Evolutionary conservation across 2,113 vertebrate species (phyloP).

Genomic region (Gorsachius goisagi): DNA sequence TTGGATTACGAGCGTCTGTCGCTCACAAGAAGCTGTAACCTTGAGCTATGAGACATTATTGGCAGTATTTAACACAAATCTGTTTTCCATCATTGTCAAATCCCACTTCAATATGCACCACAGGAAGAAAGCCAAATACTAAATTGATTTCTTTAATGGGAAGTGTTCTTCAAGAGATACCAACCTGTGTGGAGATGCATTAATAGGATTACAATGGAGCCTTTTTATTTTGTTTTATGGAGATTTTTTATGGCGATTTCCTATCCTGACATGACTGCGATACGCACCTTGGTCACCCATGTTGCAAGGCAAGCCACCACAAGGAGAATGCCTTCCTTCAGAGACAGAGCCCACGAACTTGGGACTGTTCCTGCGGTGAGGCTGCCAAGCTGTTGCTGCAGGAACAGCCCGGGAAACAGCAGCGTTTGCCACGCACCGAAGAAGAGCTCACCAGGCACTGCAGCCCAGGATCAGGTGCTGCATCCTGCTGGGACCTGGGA

Average conservation of each 20-base stretch:
- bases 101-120: constrained; percentile 69
- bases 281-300: neutral
- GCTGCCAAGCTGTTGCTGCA: neutral
- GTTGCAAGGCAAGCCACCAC: fast-evolving
- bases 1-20: constrained; percentile 61
- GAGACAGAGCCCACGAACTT: neutral
- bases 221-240: constrained; percentile 2
- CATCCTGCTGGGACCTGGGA: neutral
- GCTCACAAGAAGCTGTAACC: constrained; percentile 64
- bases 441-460: neutral
- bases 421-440: fast-evolving
- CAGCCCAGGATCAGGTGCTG: fast-evolving
- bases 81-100: constrained; percentile 76
- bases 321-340: neutral
- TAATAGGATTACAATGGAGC: constrained; percentile 57
- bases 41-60: constrained; percentile 72
- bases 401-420: neutral
- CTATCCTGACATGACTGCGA: neutral
- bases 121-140: constrained; percentile 63
- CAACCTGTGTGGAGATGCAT: constrained; percentile 47
- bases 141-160: constrained; percentile 75
- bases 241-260: constrained; percentile 5
- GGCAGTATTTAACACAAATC: constrained; percentile 76
- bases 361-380: neutral
- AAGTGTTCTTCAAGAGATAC: constrained; percentile 62